Evolutionary conservation across 1,140 invertebrate species (phyloP).

Genomic region (Atta cephalotes): DNA sequence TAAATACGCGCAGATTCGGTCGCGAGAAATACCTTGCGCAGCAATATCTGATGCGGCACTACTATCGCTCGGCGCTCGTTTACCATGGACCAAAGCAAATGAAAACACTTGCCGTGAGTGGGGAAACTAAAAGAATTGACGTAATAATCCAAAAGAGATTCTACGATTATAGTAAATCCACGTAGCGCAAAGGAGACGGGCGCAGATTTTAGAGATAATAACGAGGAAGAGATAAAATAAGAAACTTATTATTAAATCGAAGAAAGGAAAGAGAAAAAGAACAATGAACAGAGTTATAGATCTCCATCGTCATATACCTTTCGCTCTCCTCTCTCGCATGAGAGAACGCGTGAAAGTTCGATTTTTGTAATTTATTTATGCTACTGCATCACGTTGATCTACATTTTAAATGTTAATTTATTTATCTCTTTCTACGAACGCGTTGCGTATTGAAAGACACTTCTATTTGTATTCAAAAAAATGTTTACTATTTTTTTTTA

Average conservation of each 20-base stretch:
- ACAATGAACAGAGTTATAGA: too few species aligned
- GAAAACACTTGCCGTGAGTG: constrained; percentile 77
- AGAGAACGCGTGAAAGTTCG: constrained; percentile 21
- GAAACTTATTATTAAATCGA: not conserved
- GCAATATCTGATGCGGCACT: constrained; percentile 66
- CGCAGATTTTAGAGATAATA: not conserved
- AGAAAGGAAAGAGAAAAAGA: not conserved
- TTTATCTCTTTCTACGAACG: not conserved
- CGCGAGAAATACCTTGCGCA: constrained; percentile 31
- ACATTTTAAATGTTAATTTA: not conserved
- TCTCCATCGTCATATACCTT: not conserved
- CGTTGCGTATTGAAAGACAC: not conserved
- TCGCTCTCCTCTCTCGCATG: not conserved
- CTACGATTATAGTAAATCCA: not conserved
- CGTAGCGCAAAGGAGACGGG: not conserved
- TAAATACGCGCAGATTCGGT: not conserved
- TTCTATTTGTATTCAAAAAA: not conserved
- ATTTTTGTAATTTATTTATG: not conserved
- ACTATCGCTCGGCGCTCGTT: constrained; percentile 54
- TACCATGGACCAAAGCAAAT: constrained; percentile 63
- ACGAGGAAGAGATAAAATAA: not conserved
- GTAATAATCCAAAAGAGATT: constrained; percentile 46
- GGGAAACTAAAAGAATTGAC: constrained; percentile 77
- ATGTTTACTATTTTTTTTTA: not conserved
- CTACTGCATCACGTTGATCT: not conserved